Evolutionary conservation across 2,888 invertebrate species (phyloP), one percentile per base, ranked within the genome.

Genomic region (Acrobasis consociella): DNA sequence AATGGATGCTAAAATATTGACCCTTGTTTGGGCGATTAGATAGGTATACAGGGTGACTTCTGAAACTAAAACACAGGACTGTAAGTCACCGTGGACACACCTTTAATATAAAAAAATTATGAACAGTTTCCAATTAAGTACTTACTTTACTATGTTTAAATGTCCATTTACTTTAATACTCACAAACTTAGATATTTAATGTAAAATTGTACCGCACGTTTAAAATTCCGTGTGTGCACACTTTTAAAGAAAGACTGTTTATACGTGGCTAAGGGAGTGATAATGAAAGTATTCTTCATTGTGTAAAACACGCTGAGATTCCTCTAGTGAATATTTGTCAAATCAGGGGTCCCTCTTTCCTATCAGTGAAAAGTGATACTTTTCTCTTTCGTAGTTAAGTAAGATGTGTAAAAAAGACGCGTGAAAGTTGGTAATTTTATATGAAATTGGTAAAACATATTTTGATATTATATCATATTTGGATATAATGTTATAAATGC

Each of bases 401-500:
- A 75, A 72, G 73, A 68, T 69, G 71, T 66, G 65, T n/a, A 66
- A 69, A 46, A 68, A 70, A 72, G 68, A 71, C 66, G 65, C 71
- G 73, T 72, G 69, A 68, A 75, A 73, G 67, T 73, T 69, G 70
- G 76, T 81, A 80, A 78, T 83, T 83, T 80, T 81, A 72, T 82
- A 83, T 75, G 72, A 78, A 78, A 79, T 81, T 82, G 69, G 68
- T 82, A 76, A 77, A n/a, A 46, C 46, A 56, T 77, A 73, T 74
- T 72, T 75, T 79, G 75, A 78, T 79, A 80, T 70, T 69, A 75
- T 68, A 70, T 76, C 31, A 77, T 76, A 73, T 74, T 72, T 75
- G 79, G 75, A 78, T 79, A 79, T 72, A 69, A 76, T 67, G 70
- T 72, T 72, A 73, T 71, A 71, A 74, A 77, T 89, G 89, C 89